Percentiles rank a stretch among this genome's conserved stretches.
Conservation (phyloP, 2,113 vertebrate genomes). For the Psilopsiagon aurifrons region DNA sequence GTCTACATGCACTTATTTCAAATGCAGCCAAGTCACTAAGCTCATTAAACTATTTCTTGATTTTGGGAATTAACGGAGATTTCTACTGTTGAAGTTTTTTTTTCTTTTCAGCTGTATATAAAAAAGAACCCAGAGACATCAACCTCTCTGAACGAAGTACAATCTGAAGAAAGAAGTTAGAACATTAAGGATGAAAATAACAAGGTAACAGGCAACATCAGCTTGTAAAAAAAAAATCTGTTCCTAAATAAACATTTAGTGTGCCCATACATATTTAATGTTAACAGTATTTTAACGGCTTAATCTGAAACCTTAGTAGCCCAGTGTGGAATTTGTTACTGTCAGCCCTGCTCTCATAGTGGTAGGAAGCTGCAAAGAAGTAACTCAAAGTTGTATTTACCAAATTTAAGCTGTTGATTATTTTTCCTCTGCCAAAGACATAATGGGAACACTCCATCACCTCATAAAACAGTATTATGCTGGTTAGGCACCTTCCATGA, state of each 20-base stretch:
- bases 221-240: conserved; percentile 21
- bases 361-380: neutral
- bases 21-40: conserved; percentile 17
- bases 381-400: neutral
- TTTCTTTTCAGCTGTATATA: neutral
- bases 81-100: neutral
- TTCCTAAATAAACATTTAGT: neutral
- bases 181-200: conserved; percentile 24
- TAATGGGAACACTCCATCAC: neutral
- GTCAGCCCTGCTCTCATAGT: neutral
- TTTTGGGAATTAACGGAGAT: conserved; percentile 21
- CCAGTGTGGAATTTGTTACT: neutral
- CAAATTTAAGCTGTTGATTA: neutral
- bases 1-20: neutral
- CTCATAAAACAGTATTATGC: neutral
- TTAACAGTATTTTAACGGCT: neutral
- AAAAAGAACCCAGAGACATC: neutral
- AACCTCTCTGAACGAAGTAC: neutral
- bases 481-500: neutral
- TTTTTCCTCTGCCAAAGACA: neutral
- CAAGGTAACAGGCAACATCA: neutral
- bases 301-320: neutral
- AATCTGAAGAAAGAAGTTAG: conserved; percentile 5
- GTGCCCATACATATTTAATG: conserved; percentile 3
- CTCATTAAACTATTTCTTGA: conserved; percentile 10